A percentile compares a stretch with the other conserved stretches of the same genome.
Evolutionary conservation across 2,888 invertebrate genomes (phyloP).

Genomic region (Tachystola acroxantha): DNA sequence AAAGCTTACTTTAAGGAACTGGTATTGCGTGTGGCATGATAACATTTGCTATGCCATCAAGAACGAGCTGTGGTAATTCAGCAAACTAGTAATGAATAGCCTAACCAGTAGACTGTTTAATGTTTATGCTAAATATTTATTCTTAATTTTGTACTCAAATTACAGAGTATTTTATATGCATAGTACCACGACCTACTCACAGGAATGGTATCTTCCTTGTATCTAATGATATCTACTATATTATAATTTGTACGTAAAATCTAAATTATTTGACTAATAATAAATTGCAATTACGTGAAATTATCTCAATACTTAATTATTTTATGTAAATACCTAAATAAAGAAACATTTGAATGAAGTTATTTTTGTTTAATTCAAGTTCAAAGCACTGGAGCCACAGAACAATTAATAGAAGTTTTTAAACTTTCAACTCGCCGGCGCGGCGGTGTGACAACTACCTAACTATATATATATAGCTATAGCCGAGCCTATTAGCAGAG

Average conservation of each 20-base stretch:
- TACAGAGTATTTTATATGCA: constrained; percentile 10
- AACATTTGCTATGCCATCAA: not conserved
- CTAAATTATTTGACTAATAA: constrained; percentile 61
- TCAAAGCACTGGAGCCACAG: too few species aligned
- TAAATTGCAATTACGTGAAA: constrained; percentile 56
- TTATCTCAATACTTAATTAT: constrained; percentile 65
- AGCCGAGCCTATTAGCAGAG: too few species aligned
- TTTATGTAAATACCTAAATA: constrained; percentile 71
- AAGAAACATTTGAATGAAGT: constrained; percentile 57
- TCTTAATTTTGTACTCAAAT: not conserved
- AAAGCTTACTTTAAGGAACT: too few species aligned
- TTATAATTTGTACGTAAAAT: constrained; percentile 54
- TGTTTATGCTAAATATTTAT: not conserved
- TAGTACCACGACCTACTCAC: too few species aligned
- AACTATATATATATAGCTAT: too few species aligned
- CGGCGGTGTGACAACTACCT: too few species aligned
- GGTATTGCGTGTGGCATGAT: too few species aligned
- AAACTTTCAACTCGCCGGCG: too few species aligned
- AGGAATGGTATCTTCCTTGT: constrained; percentile 28
- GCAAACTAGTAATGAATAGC: too few species aligned
- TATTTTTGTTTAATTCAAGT: constrained; percentile 18
- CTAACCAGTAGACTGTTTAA: too few species aligned
- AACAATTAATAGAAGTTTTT: too few species aligned
- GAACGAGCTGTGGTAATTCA: too few species aligned
- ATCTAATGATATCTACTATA: constrained; percentile 26